phyloP scores from a whole-genome alignment of 2,888 invertebrate species.

The Carpatolechia fugitivella region DNA sequence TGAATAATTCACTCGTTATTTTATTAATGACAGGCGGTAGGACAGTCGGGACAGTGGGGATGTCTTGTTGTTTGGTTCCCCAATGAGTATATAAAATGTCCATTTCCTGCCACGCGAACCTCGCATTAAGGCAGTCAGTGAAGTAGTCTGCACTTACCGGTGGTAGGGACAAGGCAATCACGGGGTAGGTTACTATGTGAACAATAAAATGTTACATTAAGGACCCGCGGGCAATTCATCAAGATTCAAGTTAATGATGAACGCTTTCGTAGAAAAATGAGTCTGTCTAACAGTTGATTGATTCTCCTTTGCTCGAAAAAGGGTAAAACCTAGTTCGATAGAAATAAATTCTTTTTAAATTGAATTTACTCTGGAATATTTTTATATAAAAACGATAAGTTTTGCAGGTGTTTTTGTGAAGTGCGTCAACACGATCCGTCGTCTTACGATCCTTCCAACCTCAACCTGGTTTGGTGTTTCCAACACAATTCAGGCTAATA shows the following conservation, averaged over 20 bases:
- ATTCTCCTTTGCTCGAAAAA: not conserved
- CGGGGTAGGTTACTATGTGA: slow-evolving; percentile 14
- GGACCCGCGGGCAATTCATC: not conserved
- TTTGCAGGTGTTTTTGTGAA: not conserved
- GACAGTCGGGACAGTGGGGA: slow-evolving; percentile 66
- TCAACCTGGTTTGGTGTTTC: slow-evolving; percentile 43
- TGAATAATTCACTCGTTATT: slow-evolving; percentile 59
- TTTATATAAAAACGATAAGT: no score
- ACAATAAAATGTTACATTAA: slow-evolving; percentile 1
- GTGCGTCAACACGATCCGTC: not conserved
- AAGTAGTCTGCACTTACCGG: slow-evolving; percentile 44
- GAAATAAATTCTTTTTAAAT: no score
- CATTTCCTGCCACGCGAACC: slow-evolving; percentile 73
- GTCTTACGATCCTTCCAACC: slow-evolving; percentile 22
- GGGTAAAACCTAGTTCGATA: no score
- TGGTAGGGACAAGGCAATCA: slow-evolving; percentile 29
- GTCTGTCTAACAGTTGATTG: not conserved
- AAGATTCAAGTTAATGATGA: not conserved
- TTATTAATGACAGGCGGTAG: slow-evolving; percentile 56
- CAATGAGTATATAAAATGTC: slow-evolving; percentile 67
- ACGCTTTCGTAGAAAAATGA: not conserved
- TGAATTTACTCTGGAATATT: no score
- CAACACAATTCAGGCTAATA: slow-evolving; percentile 75
- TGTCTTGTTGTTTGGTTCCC: slow-evolving; percentile 57
- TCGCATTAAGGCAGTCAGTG: slow-evolving; percentile 67